These are phyloP conservation scores for Physocephala rufipes DNA, from an alignment of 2,888 invertebrate species.

Conservation along the genomic window DNA sequence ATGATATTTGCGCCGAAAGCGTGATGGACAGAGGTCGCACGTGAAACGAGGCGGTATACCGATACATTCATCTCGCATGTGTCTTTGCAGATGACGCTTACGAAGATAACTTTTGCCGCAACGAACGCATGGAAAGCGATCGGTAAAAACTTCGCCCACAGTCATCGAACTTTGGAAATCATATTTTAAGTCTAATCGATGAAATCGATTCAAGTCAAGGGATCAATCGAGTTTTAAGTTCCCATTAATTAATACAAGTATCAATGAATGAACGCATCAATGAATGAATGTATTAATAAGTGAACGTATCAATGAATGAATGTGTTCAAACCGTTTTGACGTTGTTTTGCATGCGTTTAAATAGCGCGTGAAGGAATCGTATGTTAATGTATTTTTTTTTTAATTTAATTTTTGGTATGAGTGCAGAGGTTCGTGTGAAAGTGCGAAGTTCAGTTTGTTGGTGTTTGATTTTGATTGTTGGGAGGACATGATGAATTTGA, in stretches of 20 bases:
- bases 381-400: conserved; percentile 12
- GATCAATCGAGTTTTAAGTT: conserved; percentile 25
- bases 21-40: conserved; percentile 67
- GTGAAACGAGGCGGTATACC: conserved; percentile 68
- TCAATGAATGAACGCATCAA: too few relatives aligned
- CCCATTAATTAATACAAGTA: too few relatives aligned
- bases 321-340: conserved; percentile 14
- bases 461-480: conserved; percentile 39
- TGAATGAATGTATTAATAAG: too few relatives aligned
- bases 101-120: conserved; percentile 71
- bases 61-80: conserved; percentile 68
- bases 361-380: neutral
- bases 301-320: conserved; percentile 7
- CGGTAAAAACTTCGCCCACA: conserved; percentile 40
- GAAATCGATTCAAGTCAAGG: conserved; percentile 16
- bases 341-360: conserved; percentile 24
- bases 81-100: conserved; percentile 71
- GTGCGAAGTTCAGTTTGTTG: neutral
- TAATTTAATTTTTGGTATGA: conserved; percentile 33
- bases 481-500: too few relatives aligned
- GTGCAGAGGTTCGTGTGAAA: conserved; percentile 22
- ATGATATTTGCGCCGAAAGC: conserved; percentile 68
- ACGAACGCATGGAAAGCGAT: conserved; percentile 68
- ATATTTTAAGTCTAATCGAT: conserved; percentile 43
- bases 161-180: conserved; percentile 47